Percentiles rank a stretch among this genome's conserved stretches.
Conservation (phyloP, 2,113 vertebrate genomes). For the Perca flavescens region DNA sequence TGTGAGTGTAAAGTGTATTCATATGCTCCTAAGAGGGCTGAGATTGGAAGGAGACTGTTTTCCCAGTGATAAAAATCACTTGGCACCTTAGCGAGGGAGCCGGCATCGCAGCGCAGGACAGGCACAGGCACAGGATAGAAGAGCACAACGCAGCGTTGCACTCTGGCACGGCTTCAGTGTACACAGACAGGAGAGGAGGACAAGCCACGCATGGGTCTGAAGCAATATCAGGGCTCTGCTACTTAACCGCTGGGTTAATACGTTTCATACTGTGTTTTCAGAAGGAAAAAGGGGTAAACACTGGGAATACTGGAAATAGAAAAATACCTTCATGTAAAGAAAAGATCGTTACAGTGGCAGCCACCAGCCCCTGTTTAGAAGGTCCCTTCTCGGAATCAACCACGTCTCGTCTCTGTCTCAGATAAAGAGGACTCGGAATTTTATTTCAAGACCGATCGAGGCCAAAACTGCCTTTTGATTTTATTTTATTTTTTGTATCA, state of each 20-base stretch:
- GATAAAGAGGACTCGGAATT: too few species aligned
- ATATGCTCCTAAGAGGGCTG: conserved; percentile 79
- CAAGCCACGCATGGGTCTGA: conserved; percentile 68
- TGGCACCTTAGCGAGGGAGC: conserved; percentile 87
- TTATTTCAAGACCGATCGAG: too few species aligned
- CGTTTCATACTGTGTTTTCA: conserved; percentile 68
- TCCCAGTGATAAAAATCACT: conserved; percentile 91
- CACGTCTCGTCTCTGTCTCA: too few species aligned
- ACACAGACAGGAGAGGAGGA: conserved; percentile 77
- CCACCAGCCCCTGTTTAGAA: background rate
- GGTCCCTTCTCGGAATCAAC: too few species aligned
- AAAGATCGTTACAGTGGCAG: conserved; percentile 19
- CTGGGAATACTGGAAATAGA: conserved; percentile 54
- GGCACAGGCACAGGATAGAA: conserved; percentile 25
- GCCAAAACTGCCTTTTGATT: too few species aligned
- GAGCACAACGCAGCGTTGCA: conserved; percentile 27
- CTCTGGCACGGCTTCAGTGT: conserved; percentile 71
- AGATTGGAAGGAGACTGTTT: conserved; percentile 94
- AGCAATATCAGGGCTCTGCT: conserved; percentile 53
- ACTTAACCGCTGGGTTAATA: conserved; percentile 56
- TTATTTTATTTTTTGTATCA: too few species aligned
- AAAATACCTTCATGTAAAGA: conserved; percentile 44
- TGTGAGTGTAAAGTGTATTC: conserved; percentile 86
- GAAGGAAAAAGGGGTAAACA: conserved; percentile 55
- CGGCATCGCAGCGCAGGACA: conserved; percentile 70